A percentile compares a stretch with the other conserved stretches of the same genome.
Evolutionary conservation across 35 echinoderm and acorn worm species (phyloP).

Genomic region (Heliocidaris tuberculata): DNA sequence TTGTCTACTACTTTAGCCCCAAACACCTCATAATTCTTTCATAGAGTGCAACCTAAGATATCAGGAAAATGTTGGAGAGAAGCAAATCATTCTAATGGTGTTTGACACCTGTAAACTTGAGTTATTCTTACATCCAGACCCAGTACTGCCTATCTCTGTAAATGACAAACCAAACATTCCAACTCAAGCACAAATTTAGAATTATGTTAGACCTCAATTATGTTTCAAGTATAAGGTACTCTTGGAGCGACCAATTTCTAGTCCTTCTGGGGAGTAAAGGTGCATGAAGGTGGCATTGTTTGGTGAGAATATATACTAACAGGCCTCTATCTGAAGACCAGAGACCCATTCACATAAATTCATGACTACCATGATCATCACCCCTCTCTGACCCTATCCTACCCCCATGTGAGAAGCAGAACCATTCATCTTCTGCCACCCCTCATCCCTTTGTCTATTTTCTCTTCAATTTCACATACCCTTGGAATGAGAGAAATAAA

Average conservation of each 20-base stretch:
- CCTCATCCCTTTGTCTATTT: slow-evolving; percentile 16
- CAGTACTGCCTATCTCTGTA: neutral
- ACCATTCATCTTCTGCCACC: neutral
- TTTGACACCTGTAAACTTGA: slow-evolving; percentile 10
- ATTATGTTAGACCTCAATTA: no score
- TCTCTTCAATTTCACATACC: neutral
- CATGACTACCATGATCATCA: slow-evolving; percentile 6
- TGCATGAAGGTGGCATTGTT: neutral
- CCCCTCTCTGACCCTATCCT: neutral
- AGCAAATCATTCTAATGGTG: slow-evolving; percentile 3
- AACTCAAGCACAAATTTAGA: neutral
- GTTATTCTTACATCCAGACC: neutral
- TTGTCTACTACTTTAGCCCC: neutral
- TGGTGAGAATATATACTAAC: neutral
- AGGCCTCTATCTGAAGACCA: neutral
- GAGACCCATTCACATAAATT: neutral
- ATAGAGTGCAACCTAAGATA: neutral
- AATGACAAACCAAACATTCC: neutral
- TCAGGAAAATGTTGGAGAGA: neutral
- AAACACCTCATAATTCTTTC: slow-evolving; percentile 4
- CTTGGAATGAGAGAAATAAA: neutral
- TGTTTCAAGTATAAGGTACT: neutral
- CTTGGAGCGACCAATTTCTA: neutral
- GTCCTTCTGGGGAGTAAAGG: neutral
- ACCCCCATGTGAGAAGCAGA: slow-evolving; percentile 7